A percentile compares a stretch with the other conserved stretches of the same genome.
phyloP scores from a whole-genome alignment of 2,797 vertebrate genomes.

The Myotis myotis region DNA sequence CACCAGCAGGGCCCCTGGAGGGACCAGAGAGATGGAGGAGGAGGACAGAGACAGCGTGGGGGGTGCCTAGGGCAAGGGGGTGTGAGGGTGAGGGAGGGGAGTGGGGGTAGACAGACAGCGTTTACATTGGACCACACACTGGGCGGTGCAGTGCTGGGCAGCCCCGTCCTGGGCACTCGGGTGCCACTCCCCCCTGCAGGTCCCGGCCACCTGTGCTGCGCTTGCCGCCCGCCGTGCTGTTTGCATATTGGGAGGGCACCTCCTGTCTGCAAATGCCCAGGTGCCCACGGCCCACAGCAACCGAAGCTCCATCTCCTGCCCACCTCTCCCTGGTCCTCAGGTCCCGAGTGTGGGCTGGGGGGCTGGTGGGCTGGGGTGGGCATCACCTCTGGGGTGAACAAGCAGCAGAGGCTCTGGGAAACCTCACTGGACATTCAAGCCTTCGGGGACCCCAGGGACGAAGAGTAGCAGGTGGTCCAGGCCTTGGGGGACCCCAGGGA shows the following conservation, averaged over 20 bases:
- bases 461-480: neutral
- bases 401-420: neutral
- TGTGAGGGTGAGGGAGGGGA: rapidly evolving
- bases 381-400: neutral
- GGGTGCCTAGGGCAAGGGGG: neutral
- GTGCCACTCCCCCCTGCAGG: neutral
- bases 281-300: neutral
- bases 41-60: neutral
- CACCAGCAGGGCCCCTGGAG: neutral
- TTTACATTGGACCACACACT: too few species aligned
- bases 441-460: neutral
- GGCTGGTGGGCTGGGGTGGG: too few species aligned
- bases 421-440: neutral
- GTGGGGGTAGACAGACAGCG: neutral
- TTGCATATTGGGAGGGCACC: too few species aligned
- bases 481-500: neutral
- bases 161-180: neutral
- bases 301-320: neutral
- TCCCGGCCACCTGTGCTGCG: neutral
- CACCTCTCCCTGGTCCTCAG: too few species aligned
- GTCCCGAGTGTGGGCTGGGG: neutral
- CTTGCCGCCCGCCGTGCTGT: neutral
- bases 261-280: neutral
- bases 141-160: neutral
- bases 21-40: neutral